Evolutionary conservation across 2,888 invertebrate species (phyloP), one percentile per base, ranked within the genome.

Genomic region (Drosophila nigricruria): DNA sequence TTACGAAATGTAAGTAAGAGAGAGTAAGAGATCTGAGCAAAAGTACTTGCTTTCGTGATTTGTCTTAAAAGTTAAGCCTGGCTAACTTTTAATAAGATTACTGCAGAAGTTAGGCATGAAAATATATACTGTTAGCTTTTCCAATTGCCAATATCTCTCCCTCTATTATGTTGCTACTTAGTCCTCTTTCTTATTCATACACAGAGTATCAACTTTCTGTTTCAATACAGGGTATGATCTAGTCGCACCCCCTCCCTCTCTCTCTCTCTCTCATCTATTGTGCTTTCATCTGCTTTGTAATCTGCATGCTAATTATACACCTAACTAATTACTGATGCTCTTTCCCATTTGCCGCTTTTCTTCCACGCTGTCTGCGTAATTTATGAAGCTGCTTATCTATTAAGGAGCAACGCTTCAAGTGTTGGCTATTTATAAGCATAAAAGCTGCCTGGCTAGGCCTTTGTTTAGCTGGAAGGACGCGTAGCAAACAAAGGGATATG

Each of bases 241-340:
- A 27, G 36, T 38, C 27, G 16, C 1, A 36, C 27, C 25, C n/a
- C 34, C 6, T 5, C 10, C 3, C 10, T 1, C 12, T 4, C n/a
- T 43, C 6, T 5, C 10, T 5, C 10, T 1, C 12, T 4, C 5
- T 0, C 4, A 4, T 12, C 25, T 47, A 16, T 18, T 34, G 14
- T 27, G 16, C 10, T 45, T 43, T 36, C 62, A 56, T 72, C 61
- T 59, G 63, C 68, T 74, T 67, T 78, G 64, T 81, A 72, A 56
- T 69, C 73, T 77, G 69, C 54, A 72, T 79, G 63, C 73, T 82
- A 82, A 83, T 84, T 83, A 84, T 73, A 70, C 79, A 49, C 27
- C 61, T 62, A 60, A 52, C 64, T 81, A 84, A 79, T 83, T 85
- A 81, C 65, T 60, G 42, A 43, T 27, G 23, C 42, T 23, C 42